A percentile compares a stretch with the other conserved stretches of the same genome.
Evolutionary conservation across 30 jellyfish, hydroid and myxozoan species (phyloP).

Genomic region (Hydra vulgaris): DNA sequence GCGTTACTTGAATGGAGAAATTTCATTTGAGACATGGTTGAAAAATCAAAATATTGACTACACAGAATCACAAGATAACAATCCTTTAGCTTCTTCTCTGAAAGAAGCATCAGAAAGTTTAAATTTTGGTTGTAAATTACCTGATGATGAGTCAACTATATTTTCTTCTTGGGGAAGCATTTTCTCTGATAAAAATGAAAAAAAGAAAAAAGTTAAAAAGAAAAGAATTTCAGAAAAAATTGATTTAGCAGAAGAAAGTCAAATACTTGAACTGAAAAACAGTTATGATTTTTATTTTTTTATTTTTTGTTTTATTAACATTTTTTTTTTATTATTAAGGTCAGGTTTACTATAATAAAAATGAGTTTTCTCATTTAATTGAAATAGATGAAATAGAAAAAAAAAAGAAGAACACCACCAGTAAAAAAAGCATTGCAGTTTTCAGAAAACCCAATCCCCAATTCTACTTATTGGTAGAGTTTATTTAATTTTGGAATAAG

Average conservation of each 20-base stretch:
- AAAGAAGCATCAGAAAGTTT: neutral
- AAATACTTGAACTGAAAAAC: neutral
- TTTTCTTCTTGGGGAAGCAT: slow-evolving; percentile 30
- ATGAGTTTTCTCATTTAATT: too few species aligned
- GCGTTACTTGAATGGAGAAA: slow-evolving; percentile 30
- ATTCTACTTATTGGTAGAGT: too few species aligned
- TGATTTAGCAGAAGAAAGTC: neutral
- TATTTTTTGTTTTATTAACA: neutral
- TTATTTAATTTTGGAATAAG: too few species aligned
- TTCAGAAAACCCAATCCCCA: too few species aligned
- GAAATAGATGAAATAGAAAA: too few species aligned
- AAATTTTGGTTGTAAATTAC: neutral
- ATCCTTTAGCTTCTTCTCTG: neutral
- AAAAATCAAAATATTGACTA: slow-evolving; percentile 3
- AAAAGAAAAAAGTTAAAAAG: neutral
- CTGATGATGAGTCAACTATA: slow-evolving; percentile 4
- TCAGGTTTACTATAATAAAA: too few species aligned
- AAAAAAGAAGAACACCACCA: too few species aligned
- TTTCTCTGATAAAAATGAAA: neutral
- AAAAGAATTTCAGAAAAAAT: neutral
- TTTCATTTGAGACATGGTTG: slow-evolving; percentile 26
- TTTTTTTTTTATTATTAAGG: too few species aligned
- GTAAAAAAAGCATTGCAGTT: too few species aligned
- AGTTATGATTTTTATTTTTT: neutral
- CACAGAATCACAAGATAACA: neutral